These are phyloP conservation scores for Diaphora mendica DNA, from an alignment of 2,888 invertebrate genomes.

Conservation along the genomic window DNA sequence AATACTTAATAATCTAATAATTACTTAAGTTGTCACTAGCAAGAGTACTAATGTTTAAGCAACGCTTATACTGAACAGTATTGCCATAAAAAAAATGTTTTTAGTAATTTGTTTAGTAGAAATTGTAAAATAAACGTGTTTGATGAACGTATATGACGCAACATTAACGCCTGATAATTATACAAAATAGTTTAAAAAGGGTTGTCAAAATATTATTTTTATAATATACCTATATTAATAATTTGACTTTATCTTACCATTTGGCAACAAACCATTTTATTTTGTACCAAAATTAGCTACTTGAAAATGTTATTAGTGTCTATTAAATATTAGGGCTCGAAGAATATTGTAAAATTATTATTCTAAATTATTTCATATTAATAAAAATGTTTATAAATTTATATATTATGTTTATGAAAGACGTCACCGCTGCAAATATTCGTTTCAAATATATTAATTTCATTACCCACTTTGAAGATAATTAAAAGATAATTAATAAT, in stretches of 20 bases:
- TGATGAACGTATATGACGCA: neutral
- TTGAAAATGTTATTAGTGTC: neutral
- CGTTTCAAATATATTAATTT: conserved; percentile 59
- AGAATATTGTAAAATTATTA: neutral
- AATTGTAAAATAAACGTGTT: neutral
- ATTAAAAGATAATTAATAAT: conserved; percentile 64
- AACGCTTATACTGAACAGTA: neutral
- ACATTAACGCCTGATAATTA: neutral
- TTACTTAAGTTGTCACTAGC: neutral
- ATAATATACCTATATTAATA: neutral
- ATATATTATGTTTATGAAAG: neutral
- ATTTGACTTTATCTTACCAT: neutral
- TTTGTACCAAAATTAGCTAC: neutral
- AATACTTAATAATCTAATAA: neutral
- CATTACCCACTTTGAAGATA: conserved; percentile 68
- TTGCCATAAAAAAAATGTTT: neutral
- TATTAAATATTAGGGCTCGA: neutral
- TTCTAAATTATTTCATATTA: neutral
- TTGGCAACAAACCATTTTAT: neutral
- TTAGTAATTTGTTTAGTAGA: too few relatives aligned
- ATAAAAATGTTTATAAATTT: neutral
- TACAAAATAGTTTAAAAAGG: too few relatives aligned
- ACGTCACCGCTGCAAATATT: conserved; percentile 48
- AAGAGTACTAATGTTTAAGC: neutral
- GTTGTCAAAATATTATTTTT: too few relatives aligned